phyloP scores from a whole-genome alignment of 23 tunicate genomes.

The Aplidium turbinatum region DNA sequence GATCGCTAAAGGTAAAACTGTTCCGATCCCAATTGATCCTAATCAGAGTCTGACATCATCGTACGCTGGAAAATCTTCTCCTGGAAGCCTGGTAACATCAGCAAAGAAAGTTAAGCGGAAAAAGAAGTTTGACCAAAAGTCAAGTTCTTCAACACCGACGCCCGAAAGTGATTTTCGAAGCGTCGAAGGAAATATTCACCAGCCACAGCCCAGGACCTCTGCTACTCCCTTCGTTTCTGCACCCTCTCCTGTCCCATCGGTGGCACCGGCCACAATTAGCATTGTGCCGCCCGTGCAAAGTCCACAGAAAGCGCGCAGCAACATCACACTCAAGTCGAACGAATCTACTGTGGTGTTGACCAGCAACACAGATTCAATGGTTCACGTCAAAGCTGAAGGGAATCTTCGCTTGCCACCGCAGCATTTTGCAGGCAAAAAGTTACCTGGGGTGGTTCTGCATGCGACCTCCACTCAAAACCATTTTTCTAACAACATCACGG shows the following conservation, averaged over 20 bases:
- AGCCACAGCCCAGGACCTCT: too few species aligned
- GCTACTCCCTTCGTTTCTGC: too few species aligned
- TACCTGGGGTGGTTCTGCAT: conserved; percentile 33
- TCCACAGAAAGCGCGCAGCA: too few species aligned
- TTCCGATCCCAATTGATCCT: conserved; percentile 70
- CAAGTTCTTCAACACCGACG: too few species aligned
- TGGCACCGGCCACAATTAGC: neutral
- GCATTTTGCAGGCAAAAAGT: conserved; percentile 7
- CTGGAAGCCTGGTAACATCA: conserved; percentile 14
- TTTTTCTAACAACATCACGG: conserved; percentile 26
- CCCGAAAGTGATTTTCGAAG: too few species aligned
- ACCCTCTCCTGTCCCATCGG: neutral
- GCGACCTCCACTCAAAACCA: conserved; percentile 5
- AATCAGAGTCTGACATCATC: conserved; percentile 33
- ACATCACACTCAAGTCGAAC: neutral
- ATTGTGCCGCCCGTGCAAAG: too few species aligned
- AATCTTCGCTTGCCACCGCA: conserved; percentile 20
- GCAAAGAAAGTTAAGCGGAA: conserved; percentile 30
- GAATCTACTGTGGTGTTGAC: neutral
- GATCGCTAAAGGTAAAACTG: conserved; percentile 70
- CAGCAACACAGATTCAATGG: neutral
- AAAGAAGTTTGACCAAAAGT: conserved; percentile 28
- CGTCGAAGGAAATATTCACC: too few species aligned
- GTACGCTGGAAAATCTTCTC: conserved; percentile 5
- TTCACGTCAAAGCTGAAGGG: neutral